A percentile compares a stretch with the other conserved stretches of the same genome.
Conservation (phyloP, 1,140 invertebrate genomes). For the Cyrtorhinus lividipennis region DNA sequence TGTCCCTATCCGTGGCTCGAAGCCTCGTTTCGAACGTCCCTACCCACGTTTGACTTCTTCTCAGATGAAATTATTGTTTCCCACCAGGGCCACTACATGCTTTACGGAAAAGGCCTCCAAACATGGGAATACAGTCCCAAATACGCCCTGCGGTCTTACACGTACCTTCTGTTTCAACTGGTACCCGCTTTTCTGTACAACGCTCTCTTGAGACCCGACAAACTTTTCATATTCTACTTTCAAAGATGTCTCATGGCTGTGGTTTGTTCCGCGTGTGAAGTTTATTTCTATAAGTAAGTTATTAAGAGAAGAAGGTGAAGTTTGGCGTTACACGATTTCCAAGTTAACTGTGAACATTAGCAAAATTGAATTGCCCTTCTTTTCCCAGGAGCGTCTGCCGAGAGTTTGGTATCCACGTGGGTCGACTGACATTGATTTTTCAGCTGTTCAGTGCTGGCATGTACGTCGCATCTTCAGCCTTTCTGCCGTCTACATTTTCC, state of each 20-base stretch:
- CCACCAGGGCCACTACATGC: conserved; percentile 53
- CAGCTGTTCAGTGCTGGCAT: conserved; percentile 77
- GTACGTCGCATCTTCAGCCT: conserved; percentile 78
- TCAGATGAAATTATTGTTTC: conserved; percentile 5
- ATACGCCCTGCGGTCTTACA: conserved; percentile 88
- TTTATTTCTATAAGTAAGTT: conserved; percentile 85
- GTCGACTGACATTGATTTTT: conserved; percentile 65
- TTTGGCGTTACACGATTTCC: too few species aligned
- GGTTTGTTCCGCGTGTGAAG: conserved; percentile 64
- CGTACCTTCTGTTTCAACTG: conserved; percentile 77
- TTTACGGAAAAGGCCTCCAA: conserved; percentile 85
- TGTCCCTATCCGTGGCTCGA: too few species aligned
- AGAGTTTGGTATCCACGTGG: conserved; percentile 80
- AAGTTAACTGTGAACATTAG: too few species aligned
- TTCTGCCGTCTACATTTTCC: conserved; percentile 82
- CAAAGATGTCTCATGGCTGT: conserved; percentile 68
- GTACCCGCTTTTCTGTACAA: conserved; percentile 69
- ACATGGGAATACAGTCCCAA: conserved; percentile 98
- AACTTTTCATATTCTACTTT: conserved; percentile 81
- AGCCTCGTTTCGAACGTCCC: too few species aligned
- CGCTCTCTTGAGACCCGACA: conserved; percentile 56
- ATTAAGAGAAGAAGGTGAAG: too few species aligned
- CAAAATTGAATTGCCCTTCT: conserved; percentile 20
- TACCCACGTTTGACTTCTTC: too few species aligned
- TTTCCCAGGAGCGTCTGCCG: conserved; percentile 62